Evolutionary conservation across 2,888 invertebrate species (phyloP).

Genomic region (Bhutanitis thaidina): DNA sequence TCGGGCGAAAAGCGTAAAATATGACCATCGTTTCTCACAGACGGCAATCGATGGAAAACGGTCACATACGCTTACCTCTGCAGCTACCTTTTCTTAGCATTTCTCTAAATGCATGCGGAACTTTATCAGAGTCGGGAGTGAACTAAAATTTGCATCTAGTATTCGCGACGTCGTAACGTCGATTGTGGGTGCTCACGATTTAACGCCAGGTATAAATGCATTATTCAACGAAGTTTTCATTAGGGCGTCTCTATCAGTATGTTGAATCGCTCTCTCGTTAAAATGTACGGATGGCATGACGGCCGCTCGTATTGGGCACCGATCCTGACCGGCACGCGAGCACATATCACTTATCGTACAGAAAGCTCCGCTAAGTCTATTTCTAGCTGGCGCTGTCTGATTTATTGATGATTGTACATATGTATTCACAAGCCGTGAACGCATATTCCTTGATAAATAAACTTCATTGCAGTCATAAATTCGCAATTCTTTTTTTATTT

Average conservation of each 20-base stretch:
- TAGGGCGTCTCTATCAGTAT: conserved; percentile 71
- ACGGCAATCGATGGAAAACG: conserved; percentile 33
- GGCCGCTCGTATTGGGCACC: conserved; percentile 62
- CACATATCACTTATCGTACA: conserved; percentile 46
- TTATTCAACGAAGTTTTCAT: conserved; percentile 79
- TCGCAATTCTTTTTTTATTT: too few species aligned
- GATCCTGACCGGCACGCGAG: conserved; percentile 48
- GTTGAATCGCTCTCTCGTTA: conserved; percentile 74
- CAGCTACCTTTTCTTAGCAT: conserved; percentile 37
- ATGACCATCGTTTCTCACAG: conserved; percentile 31
- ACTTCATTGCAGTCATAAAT: too few species aligned
- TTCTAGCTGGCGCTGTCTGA: conserved; percentile 15
- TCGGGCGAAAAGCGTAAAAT: conserved; percentile 18
- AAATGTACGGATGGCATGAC: conserved; percentile 78
- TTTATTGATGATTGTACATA: neutral
- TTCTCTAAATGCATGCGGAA: conserved; percentile 60
- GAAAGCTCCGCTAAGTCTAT: conserved; percentile 32
- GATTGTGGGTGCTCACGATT: conserved; percentile 76
- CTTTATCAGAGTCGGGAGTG: conserved; percentile 66
- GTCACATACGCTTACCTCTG: conserved; percentile 45
- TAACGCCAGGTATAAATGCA: conserved; percentile 78
- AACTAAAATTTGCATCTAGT: conserved; percentile 73
- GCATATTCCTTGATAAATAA: neutral
- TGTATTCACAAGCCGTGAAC: neutral
- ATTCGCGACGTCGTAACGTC: conserved; percentile 63